phyloP scores from a whole-genome alignment of 2,797 vertebrate species.

The Catharus ustulatus region DNA sequence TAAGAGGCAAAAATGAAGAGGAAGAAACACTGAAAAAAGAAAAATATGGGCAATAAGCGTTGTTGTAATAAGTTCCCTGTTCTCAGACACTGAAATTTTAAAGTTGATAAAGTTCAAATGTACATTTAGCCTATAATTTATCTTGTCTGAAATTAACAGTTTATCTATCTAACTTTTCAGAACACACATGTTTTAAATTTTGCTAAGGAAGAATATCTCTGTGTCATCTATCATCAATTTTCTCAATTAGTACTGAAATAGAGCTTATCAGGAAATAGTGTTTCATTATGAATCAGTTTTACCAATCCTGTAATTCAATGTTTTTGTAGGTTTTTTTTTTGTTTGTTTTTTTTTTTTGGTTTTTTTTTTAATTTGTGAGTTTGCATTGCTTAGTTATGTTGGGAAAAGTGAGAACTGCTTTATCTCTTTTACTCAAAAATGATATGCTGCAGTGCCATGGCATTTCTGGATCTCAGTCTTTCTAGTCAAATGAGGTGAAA shows the following conservation, averaged over 20 bases:
- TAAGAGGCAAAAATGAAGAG: background rate
- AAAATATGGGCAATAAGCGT: background rate
- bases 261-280: background rate
- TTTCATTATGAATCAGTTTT: background rate
- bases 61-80: background rate
- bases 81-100: background rate
- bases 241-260: background rate
- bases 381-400: background rate
- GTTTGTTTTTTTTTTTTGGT: too few species aligned
- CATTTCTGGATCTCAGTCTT: background rate
- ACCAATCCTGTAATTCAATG: background rate
- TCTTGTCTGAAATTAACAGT: background rate
- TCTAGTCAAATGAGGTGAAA: background rate
- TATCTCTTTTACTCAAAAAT: background rate
- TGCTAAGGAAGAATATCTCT: background rate
- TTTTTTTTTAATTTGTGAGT: background rate
- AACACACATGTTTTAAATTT: rapidly evolving
- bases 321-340: too few species aligned
- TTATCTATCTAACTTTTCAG: background rate
- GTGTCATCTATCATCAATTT: background rate
- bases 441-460: background rate
- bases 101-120: background rate
- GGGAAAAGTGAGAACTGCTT: background rate
- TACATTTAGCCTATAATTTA: background rate
- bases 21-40: background rate